Evolutionary conservation across 2,888 invertebrate species (phyloP).

Genomic region (Zhengitettix transpicula): DNA sequence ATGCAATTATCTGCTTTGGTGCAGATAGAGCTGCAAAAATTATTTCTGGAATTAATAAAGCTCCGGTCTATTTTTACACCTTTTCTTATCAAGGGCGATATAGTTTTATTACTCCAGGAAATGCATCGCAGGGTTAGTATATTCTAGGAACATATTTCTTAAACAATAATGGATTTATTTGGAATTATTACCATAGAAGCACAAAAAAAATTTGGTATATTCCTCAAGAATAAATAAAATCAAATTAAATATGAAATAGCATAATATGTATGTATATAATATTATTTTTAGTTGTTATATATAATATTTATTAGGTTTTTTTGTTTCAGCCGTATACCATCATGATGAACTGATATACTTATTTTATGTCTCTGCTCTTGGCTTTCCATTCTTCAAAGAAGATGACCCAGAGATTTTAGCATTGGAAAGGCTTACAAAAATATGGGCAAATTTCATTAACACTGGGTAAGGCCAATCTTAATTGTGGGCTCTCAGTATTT

Average conservation of each 20-base stretch:
- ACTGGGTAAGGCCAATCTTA: background rate
- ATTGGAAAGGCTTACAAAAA: slow-evolving; percentile 25
- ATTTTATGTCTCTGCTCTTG: slow-evolving; percentile 22
- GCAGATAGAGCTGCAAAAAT: slow-evolving; percentile 42
- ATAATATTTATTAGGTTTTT: no score
- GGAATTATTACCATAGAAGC: background rate
- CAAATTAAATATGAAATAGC: background rate
- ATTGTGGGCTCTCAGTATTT: no score
- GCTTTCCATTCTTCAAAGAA: slow-evolving; percentile 25
- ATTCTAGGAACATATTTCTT: background rate
- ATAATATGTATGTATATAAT: background rate
- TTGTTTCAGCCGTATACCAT: slow-evolving; percentile 19
- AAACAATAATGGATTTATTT: background rate
- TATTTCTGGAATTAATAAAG: slow-evolving; percentile 34
- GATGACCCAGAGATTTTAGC: slow-evolving; percentile 27
- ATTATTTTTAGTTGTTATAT: no score
- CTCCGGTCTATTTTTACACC: slow-evolving; percentile 42
- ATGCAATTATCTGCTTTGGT: slow-evolving; percentile 39
- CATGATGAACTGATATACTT: slow-evolving; percentile 36
- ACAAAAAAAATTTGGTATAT: background rate
- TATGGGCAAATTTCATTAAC: slow-evolving; percentile 28
- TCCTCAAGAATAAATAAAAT: background rate
- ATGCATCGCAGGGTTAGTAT: background rate
- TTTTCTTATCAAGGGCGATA: slow-evolving; percentile 43
- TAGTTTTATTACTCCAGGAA: slow-evolving; percentile 27